Evolutionary conservation across 2,113 vertebrate species (phyloP), one percentile per base, ranked within the genome.

Genomic region (Lutjanus erythropterus): DNA sequence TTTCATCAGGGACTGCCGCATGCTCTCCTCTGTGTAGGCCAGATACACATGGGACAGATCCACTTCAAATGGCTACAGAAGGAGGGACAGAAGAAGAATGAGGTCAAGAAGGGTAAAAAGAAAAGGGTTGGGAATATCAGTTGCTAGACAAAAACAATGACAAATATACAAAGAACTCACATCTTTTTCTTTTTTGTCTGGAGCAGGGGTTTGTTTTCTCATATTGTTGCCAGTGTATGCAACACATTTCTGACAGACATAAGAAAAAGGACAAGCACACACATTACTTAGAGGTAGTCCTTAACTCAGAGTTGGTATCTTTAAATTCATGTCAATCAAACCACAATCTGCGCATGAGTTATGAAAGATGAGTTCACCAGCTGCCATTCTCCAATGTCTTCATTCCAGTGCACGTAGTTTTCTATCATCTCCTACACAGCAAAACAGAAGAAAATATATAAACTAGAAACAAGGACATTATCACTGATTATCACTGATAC

Each of bases 211-310:
- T 85, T 99, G 98, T 86, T 99, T 99, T 91, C 97, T 96, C 97
- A 99, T 99, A 44, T 99, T 99, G 94, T 99, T 99, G 71, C 98
- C 98, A 47, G 98, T 99, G 80, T 98, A 99, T 0, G 98, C 98
- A 84, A 99, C 98, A 86, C 98, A 99, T 97, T 99, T 99, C 98
- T 99, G 84, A 71, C 92, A 85, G 69, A 72, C 29, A 56, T 19
- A 85, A 35, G 50, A 16, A 37, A 10, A 52, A 41, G 35, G 9
- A 23, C 19, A 47, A 29, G 67, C 12, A 78, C 4, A 55, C 3
- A 44, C 27, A 59, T 72, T 6, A 59, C 0, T 9, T 19, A 35
- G 44, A 72, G 65, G 19, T 23, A 35, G 25, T 6, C 15, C 11
- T 61, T 7, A 18, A 52, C 9, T 37, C 8, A 44, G n/a, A n/a